A percentile compares a stretch with the other conserved stretches of the same genome.
Evolutionary conservation across 2,797 vertebrate species (phyloP).

Genomic region (Ctenopoma kingsleyae): DNA sequence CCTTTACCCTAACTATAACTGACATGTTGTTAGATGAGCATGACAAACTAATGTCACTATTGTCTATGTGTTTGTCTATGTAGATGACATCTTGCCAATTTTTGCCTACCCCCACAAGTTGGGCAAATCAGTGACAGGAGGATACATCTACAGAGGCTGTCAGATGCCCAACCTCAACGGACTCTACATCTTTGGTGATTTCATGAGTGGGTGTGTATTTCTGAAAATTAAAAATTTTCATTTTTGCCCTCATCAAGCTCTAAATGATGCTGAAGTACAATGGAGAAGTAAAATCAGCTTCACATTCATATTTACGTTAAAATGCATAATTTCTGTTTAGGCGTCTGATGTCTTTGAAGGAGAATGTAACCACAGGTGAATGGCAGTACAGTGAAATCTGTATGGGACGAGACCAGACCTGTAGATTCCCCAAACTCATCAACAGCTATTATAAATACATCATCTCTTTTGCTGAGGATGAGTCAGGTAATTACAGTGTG

Average conservation of each 20-base stretch:
- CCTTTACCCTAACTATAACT: background rate
- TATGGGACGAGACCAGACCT: conserved; percentile 85
- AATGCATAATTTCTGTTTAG: conserved; percentile 60
- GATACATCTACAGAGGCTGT: conserved; percentile 89
- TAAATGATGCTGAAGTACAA: background rate
- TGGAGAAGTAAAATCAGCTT: background rate
- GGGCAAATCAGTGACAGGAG: conserved; percentile 89
- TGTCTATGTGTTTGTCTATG: conserved; percentile 16
- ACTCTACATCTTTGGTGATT: conserved; percentile 90
- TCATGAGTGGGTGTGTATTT: conserved; percentile 88
- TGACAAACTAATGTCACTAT: background rate
- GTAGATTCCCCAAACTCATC: conserved; percentile 84
- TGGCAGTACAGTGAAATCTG: conserved; percentile 89
- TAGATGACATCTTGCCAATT: conserved; percentile 88
- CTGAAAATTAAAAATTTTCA: background rate
- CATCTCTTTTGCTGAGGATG: conserved; percentile 87
- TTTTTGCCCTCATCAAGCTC: background rate
- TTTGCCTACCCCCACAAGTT: conserved; percentile 89
- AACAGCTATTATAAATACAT: conserved; percentile 87
- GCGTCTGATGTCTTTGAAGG: conserved; percentile 88
- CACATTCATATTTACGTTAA: background rate
- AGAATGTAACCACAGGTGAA: conserved; percentile 75
- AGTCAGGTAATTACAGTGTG: conserved; percentile 78
- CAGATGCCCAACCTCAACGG: conserved; percentile 89
- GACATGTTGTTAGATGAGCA: background rate